Conservation (phyloP, 2,113 vertebrate species). For the Copsychus sechellarum region DNA sequence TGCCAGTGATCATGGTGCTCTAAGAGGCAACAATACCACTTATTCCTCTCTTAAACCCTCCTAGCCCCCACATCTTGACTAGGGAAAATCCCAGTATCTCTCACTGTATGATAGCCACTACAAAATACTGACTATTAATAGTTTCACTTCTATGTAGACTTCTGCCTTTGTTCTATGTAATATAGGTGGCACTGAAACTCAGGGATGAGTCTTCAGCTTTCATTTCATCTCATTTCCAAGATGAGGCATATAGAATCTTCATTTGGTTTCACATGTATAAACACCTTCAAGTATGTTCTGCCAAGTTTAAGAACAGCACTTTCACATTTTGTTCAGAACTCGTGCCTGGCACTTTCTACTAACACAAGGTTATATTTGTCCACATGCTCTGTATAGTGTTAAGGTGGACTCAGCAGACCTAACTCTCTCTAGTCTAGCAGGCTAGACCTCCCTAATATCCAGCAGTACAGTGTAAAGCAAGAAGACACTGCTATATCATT, state of each 20-base stretch:
- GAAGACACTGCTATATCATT: not conserved
- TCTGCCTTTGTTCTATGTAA: not conserved
- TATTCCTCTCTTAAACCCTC: not conserved
- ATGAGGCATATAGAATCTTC: not conserved
- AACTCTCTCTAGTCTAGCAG: not conserved
- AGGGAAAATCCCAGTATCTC: not conserved
- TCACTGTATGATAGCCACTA: not conserved
- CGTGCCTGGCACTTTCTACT: not conserved
- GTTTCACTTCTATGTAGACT: not conserved
- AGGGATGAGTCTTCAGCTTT: not conserved
- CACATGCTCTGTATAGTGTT: not conserved
- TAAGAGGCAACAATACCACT: not conserved
- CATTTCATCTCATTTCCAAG: not conserved
- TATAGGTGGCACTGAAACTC: not conserved
- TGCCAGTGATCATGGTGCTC: not conserved
- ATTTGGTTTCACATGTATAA: not conserved
- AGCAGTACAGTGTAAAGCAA: not conserved
- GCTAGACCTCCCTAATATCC: not conserved
- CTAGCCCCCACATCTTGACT: not conserved
- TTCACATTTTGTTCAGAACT: not conserved
- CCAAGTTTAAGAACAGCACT: not conserved
- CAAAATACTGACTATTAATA: not conserved
- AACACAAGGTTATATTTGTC: not conserved
- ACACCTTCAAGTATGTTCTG: not conserved
- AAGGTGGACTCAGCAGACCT: not conserved